Evolutionary conservation across 2,797 vertebrate species (phyloP), one percentile per base, ranked within the genome.

Genomic region (Muscicapa striata): DNA sequence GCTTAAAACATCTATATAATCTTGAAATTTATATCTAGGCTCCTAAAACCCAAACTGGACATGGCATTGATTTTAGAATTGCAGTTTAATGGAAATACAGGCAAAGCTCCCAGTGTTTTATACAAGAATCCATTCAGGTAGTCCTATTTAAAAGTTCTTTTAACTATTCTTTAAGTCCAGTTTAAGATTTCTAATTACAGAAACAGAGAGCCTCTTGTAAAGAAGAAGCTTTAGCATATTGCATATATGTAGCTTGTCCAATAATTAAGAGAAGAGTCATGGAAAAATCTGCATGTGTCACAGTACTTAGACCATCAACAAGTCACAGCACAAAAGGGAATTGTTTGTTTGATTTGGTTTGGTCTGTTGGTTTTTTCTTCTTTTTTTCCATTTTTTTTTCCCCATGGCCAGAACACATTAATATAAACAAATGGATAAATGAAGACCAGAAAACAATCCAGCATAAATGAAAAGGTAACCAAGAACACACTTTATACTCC

Each of bases 221-320:
- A 80, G 11, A 64, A 62, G 8, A 29, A 13, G 1, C 1, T 83
- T 83, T 62, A 83, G 40, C 3, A 0, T 51, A 9, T 16, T 78
- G 3, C 4, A 21, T 43, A 6, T 17, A 51, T n/a, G 5, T 49
- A 19, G 3, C 21, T 43, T 68, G 6, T 52, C 18, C 5, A 5
- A 36, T 63, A 10, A 34, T 32, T 74, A 43, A 66, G 58, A 5
- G 4, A 45, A 27, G 4, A 3, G 5, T 6, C 5, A 5, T 67
- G 5, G 7, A 72, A 69, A 20, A 22, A 51, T 36, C 7, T 63
- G 8, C 9, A 38, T 57, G 6, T 55, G 13, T 69, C 70, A 48
- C 5, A 38, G 8, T 21, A 38, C 7, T 52, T 76, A 10, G 2
- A 43, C 6, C 2, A 49, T 27, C 14, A 34, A 30, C 0, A 0